These are phyloP conservation scores for Zapornia atra DNA, from an alignment of 2,113 vertebrate species.

Conservation along the genomic window DNA sequence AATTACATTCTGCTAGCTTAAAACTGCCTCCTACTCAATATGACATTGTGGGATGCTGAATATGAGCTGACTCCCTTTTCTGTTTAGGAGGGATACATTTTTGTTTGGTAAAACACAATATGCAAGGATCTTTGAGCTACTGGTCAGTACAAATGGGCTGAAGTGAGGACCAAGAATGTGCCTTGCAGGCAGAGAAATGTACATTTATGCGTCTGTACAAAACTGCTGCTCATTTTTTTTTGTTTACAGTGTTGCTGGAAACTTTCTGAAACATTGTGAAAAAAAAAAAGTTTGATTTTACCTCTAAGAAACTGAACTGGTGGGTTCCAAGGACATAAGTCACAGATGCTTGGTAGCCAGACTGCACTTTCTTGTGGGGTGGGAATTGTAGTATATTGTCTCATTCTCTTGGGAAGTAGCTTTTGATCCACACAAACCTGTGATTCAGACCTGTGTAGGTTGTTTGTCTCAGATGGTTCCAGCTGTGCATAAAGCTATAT, in stretches of 20 bases:
- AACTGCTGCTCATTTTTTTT: neutral
- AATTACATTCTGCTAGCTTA: neutral
- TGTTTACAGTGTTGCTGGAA: neutral
- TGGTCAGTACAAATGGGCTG: neutral
- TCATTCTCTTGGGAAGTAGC: neutral
- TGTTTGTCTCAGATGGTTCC: neutral
- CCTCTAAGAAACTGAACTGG: neutral
- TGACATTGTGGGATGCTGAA: neutral
- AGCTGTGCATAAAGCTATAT: neutral
- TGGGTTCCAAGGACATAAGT: neutral
- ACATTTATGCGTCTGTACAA: neutral
- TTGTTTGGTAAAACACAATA: neutral
- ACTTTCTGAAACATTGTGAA: neutral
- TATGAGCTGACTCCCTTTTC: neutral
- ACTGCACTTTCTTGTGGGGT: neutral
- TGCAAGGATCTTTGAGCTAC: neutral
- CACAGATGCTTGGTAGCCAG: neutral
- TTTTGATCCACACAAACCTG: neutral
- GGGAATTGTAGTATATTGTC: neutral
- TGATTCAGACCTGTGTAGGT: neutral
- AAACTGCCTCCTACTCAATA: neutral
- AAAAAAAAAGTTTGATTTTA: neutral
- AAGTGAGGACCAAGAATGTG: neutral
- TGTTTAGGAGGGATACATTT: neutral
- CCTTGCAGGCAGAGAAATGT: neutral